phyloP scores from a whole-genome alignment of 2,888 invertebrate species.

The Protodeltote pygarga region DNA sequence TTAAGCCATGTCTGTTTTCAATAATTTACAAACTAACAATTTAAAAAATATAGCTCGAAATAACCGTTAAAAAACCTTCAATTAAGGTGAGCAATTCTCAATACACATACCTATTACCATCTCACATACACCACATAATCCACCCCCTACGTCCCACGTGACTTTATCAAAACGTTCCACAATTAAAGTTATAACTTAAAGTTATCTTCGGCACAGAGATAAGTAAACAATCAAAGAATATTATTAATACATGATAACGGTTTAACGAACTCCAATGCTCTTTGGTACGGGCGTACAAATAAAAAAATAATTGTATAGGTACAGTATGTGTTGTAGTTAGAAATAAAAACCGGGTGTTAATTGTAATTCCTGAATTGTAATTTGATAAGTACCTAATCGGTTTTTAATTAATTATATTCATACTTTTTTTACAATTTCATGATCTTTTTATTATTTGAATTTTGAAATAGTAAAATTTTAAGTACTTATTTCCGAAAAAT shows the following conservation, averaged over 20 bases:
- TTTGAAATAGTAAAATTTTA: neutral
- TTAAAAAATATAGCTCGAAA: too few relatives aligned
- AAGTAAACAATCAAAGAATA: slow-evolving; percentile 83
- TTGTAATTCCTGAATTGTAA: slow-evolving; percentile 2
- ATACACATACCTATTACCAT: too few relatives aligned
- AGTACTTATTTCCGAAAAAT: neutral
- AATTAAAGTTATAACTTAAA: slow-evolving; percentile 51
- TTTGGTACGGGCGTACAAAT: slow-evolving; percentile 69
- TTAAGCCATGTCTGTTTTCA: too few relatives aligned
- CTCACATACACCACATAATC: too few relatives aligned
- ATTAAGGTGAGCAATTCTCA: too few relatives aligned
- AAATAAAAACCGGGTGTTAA: slow-evolving; percentile 5
- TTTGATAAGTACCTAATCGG: neutral
- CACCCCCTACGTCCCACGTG: slow-evolving; percentile 1
- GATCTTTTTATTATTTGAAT: too few relatives aligned
- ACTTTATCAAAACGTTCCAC: slow-evolving; percentile 39
- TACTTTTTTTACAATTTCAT: too few relatives aligned
- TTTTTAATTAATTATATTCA: too few relatives aligned
- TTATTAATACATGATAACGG: slow-evolving; percentile 74
- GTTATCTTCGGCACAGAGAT: slow-evolving; percentile 67
- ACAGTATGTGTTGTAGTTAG: slow-evolving; percentile 12
- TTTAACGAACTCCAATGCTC: slow-evolving; percentile 76
- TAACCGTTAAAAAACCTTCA: too few relatives aligned
- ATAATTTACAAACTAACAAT: too few relatives aligned
- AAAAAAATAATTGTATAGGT: slow-evolving; percentile 57